Conservation (phyloP, 37 sponge, comb jelly and placozoan species). For the Halichondria panicea region DNA sequence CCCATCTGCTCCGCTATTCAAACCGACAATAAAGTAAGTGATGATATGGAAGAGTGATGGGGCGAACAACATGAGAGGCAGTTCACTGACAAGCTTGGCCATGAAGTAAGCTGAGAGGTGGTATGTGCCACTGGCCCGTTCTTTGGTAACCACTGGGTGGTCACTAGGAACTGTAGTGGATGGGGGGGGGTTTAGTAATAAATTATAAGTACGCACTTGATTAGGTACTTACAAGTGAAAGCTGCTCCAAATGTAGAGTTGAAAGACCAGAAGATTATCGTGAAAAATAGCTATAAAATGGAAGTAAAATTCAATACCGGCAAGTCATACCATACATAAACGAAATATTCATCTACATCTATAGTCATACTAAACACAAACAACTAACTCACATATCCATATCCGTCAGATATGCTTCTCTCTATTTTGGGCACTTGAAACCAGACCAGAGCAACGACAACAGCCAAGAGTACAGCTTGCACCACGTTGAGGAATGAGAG, state of each 20-base stretch:
- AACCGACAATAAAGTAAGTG: constrained; percentile 46
- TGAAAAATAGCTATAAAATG: constrained; percentile 64
- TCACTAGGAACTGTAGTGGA: constrained; percentile 42
- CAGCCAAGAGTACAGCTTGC: constrained; percentile 24
- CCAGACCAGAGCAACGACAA: constrained; percentile 54
- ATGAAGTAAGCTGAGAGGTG: constrained; percentile 76
- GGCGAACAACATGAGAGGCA: constrained; percentile 52
- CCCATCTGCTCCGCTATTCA: constrained; percentile 21
- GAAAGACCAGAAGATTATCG: constrained; percentile 53
- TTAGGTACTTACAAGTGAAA: constrained; percentile 30
- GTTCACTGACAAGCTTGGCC: constrained; percentile 77
- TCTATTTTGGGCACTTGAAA: constrained; percentile 69
- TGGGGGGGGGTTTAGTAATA: too few relatives aligned
- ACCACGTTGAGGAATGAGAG: constrained; percentile 30
- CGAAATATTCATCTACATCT: neutral
- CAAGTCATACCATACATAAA: too few relatives aligned
- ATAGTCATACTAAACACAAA: neutral
- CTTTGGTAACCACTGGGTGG: constrained; percentile 48
- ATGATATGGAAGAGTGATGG: constrained; percentile 47
- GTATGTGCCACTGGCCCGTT: constrained; percentile 67
- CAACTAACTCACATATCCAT: constrained; percentile 17
- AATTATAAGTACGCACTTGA: neutral
- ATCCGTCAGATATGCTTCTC: constrained; percentile 41
- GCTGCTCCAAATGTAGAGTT: constrained; percentile 11
- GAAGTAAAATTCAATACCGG: too few relatives aligned